Conservation (phyloP, 1,140 invertebrate species). For the Hylaeus volcanicus region DNA sequence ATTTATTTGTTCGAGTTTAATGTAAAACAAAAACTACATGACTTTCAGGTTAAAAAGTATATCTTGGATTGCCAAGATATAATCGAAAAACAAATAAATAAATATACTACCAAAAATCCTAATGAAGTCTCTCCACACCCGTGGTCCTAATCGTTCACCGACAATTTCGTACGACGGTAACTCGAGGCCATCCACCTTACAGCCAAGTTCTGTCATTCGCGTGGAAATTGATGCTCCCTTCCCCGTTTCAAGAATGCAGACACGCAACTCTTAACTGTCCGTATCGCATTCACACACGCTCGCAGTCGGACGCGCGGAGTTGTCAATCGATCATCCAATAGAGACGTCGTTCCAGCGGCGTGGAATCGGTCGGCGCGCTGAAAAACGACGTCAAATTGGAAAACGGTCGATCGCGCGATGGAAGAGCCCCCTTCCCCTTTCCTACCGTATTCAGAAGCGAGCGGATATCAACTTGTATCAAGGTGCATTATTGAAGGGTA, state of each 20-base stretch:
- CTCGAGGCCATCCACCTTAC: too few species aligned
- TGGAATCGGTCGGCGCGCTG: background rate
- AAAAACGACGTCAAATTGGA: conserved; percentile 57
- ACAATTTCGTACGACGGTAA: background rate
- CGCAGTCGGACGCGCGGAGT: background rate
- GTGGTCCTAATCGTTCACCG: too few species aligned
- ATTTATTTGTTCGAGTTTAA: too few species aligned
- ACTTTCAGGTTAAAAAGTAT: too few species aligned
- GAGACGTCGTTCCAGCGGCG: background rate
- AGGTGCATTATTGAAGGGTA: conserved; percentile 50
- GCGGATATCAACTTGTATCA: conserved; percentile 46
- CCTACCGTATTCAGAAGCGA: conserved; percentile 24
- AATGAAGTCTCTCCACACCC: too few species aligned
- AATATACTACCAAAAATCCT: too few species aligned
- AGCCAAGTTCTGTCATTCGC: background rate
- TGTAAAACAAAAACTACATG: too few species aligned
- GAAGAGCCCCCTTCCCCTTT: conserved; percentile 7
- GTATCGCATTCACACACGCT: background rate
- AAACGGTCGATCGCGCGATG: conserved; percentile 50
- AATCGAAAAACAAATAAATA: too few species aligned
- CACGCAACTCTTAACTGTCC: conserved; percentile 9
- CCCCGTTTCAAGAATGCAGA: background rate
- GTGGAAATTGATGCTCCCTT: background rate
- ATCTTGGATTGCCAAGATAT: too few species aligned
- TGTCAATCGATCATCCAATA: conserved; percentile 15